Conservation (phyloP, 2,113 vertebrate species). For the Abramis brama region DNA sequence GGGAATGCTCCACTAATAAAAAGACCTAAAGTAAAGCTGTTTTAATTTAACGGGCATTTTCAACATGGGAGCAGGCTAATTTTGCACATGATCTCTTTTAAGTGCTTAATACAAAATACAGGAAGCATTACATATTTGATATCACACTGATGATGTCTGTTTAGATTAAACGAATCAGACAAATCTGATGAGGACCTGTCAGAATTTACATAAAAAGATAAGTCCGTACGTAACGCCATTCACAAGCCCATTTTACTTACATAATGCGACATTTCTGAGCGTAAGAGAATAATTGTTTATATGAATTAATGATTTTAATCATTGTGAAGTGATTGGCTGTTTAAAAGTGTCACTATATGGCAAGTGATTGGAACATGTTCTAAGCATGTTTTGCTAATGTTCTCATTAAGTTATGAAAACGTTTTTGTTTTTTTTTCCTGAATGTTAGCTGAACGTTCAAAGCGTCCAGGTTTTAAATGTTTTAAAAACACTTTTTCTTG, state of each 20-base stretch:
- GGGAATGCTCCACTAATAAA: conserved; percentile 10
- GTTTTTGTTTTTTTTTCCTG: too few relatives aligned
- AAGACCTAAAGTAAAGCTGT: not conserved
- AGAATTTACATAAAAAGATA: not conserved
- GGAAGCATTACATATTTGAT: not conserved
- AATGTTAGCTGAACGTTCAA: too few relatives aligned
- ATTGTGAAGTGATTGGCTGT: not conserved
- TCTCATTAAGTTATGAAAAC: too few relatives aligned
- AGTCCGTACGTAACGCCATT: not conserved
- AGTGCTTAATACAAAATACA: not conserved
- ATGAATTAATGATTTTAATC: not conserved
- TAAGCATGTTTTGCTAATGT: too few relatives aligned
- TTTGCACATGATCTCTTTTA: conserved; percentile 19
- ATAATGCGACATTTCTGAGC: not conserved
- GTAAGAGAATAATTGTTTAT: not conserved
- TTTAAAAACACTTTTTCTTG: too few relatives aligned
- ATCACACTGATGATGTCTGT: not conserved
- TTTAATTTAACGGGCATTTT: not conserved
- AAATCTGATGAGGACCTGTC: not conserved
- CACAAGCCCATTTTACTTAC: not conserved
- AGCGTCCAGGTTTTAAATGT: too few relatives aligned
- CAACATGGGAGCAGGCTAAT: not conserved
- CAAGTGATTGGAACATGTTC: too few relatives aligned
- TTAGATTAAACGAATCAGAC: not conserved
- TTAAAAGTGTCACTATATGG: too few relatives aligned